Evolutionary conservation across 2,888 invertebrate species (phyloP).

Genomic region (Argyresthia goedartella): DNA sequence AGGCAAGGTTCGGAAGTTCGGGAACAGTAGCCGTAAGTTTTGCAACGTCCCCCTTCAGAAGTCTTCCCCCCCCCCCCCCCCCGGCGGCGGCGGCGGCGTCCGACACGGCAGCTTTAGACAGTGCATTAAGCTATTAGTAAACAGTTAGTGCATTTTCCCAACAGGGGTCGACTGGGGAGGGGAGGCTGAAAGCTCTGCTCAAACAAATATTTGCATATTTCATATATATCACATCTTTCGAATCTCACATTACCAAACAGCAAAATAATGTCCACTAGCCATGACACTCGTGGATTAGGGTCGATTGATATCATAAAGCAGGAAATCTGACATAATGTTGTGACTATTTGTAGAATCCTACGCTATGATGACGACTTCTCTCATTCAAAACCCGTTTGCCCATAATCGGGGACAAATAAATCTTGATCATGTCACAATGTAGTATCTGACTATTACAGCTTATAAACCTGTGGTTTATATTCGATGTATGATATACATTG

Average conservation of each 20-base stretch:
- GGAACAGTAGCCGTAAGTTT: background rate
- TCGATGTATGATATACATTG: background rate
- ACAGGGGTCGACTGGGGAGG: constrained; percentile 10
- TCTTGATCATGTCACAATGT: constrained; percentile 15
- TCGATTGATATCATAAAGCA: constrained; percentile 4
- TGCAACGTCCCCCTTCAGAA: background rate
- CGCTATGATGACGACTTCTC: constrained; percentile 23
- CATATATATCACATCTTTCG: background rate
- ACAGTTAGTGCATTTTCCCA: constrained; percentile 34
- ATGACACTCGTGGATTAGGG: background rate
- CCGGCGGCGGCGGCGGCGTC: too few species aligned
- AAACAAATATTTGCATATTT: constrained; percentile 4
- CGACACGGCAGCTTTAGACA: constrained; percentile 34
- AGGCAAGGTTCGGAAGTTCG: background rate
- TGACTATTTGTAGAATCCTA: constrained; percentile 27
- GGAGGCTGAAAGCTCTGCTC: background rate
- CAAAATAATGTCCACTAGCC: background rate
- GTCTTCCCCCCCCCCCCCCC: constrained; percentile 6
- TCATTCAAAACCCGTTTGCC: constrained; percentile 25
- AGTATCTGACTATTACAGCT: background rate
- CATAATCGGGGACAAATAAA: constrained; percentile 24
- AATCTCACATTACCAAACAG: background rate
- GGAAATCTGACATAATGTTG: constrained; percentile 11
- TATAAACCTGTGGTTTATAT: background rate
- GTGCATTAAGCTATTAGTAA: constrained; percentile 60